Evolutionary conservation across 2,888 invertebrate genomes (phyloP).

Genomic region (Tetrapedia diversipes): DNA sequence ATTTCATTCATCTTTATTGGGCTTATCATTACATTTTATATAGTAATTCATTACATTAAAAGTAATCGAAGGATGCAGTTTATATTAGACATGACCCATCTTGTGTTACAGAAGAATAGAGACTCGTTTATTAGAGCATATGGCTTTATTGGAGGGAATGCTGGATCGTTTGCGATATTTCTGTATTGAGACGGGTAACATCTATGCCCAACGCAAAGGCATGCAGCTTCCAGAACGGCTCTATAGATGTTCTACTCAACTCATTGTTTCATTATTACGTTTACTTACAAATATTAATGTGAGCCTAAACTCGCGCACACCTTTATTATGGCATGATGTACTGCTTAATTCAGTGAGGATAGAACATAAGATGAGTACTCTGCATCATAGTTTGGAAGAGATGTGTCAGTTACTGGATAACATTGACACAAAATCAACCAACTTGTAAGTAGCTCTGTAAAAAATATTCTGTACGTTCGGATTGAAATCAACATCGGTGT

Average conservation of each 20-base stretch:
- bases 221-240: conserved; percentile 73
- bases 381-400: conserved; percentile 75
- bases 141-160: conserved; percentile 89
- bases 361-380: conserved; percentile 67
- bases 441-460: conserved; percentile 89
- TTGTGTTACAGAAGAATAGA: conserved; percentile 85
- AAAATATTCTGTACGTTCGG: background rate
- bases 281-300: conserved; percentile 70
- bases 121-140: conserved; percentile 91
- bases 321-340: conserved; percentile 80
- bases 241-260: conserved; percentile 72
- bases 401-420: conserved; percentile 88
- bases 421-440: conserved; percentile 93
- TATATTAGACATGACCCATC: background rate
- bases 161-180: conserved; percentile 87
- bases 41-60: background rate
- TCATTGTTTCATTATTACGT: conserved; percentile 74
- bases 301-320: conserved; percentile 53
- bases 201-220: conserved; percentile 57
- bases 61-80: background rate
- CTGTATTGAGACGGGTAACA: conserved; percentile 71
- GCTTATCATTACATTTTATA: background rate
- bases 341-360: conserved; percentile 75
- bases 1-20: background rate
- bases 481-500: background rate